A percentile compares a stretch with the other conserved stretches of the same genome.
phyloP scores from a whole-genome alignment of 1,140 invertebrate genomes.

The Melipona quadrifasciata region DNA sequence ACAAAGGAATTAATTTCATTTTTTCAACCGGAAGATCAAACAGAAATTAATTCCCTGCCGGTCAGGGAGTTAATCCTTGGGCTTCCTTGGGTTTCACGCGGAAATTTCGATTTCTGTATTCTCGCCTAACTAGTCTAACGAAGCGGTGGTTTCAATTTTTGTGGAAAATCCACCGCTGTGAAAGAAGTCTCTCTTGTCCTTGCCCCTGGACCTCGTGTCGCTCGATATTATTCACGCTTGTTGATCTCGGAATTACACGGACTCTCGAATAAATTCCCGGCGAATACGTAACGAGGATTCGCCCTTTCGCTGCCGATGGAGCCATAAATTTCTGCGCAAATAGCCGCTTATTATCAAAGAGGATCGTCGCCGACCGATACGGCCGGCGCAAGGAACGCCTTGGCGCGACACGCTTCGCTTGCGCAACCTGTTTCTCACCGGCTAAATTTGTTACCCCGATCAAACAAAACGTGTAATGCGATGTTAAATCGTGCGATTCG shows the following conservation, averaged over 20 bases:
- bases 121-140: neutral
- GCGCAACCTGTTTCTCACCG: neutral
- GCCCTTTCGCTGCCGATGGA: neutral
- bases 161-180: neutral
- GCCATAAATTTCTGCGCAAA: conserved; percentile 25
- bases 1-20: neutral
- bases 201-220: neutral
- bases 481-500: conserved; percentile 20
- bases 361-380: neutral
- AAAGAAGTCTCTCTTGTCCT: neutral
- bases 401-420: conserved; percentile 3
- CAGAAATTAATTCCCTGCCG: neutral
- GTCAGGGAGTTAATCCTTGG: neutral
- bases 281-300: conserved; percentile 37
- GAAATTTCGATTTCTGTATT: neutral
- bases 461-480: conserved; percentile 25
- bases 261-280: conserved; percentile 20
- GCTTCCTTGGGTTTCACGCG: neutral
- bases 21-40: neutral
- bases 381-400: neutral
- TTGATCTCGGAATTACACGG: conserved; percentile 17
- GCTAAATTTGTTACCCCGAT: neutral
- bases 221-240: conserved; percentile 27
- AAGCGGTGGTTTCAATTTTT: conserved; percentile 11
- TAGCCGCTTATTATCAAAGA: conserved; percentile 28